Percentiles rank a stretch among this genome's conserved stretches.
These are phyloP conservation scores for Philotrypesis tridentata DNA, from an alignment of 1,140 invertebrate species.

Conservation along the genomic window DNA sequence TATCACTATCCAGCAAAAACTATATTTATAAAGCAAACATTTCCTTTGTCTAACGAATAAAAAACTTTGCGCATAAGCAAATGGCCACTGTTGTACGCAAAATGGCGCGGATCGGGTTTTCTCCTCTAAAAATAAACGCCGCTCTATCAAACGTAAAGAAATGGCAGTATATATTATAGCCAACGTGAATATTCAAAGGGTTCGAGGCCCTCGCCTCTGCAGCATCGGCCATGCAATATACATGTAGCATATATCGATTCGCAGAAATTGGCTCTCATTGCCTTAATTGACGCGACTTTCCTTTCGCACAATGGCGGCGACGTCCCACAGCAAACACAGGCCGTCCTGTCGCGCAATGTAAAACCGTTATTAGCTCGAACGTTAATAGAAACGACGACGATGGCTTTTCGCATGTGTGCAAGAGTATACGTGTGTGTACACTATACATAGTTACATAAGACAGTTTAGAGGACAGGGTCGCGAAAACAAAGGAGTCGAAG, in stretches of 20 bases:
- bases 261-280: constrained; percentile 40
- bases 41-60: too few relatives aligned
- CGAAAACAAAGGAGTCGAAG: not conserved
- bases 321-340: not conserved
- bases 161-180: not conserved
- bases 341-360: not conserved
- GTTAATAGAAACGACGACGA: not conserved
- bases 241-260: constrained; percentile 11
- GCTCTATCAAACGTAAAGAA: too few relatives aligned
- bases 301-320: not conserved
- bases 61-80: too few relatives aligned
- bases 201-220: not conserved
- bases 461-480: not conserved
- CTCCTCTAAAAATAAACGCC: too few relatives aligned
- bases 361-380: constrained; percentile 13
- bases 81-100: not conserved
- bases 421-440: not conserved
- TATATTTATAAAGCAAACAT: too few relatives aligned
- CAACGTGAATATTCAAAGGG: not conserved
- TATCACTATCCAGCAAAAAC: too few relatives aligned
- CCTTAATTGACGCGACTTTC: constrained; percentile 36
- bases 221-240: not conserved
- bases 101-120: not conserved
- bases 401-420: not conserved
- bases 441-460: not conserved